Evolutionary conservation across 2,113 vertebrate genomes (phyloP).

Genomic region (Pica pica): DNA sequence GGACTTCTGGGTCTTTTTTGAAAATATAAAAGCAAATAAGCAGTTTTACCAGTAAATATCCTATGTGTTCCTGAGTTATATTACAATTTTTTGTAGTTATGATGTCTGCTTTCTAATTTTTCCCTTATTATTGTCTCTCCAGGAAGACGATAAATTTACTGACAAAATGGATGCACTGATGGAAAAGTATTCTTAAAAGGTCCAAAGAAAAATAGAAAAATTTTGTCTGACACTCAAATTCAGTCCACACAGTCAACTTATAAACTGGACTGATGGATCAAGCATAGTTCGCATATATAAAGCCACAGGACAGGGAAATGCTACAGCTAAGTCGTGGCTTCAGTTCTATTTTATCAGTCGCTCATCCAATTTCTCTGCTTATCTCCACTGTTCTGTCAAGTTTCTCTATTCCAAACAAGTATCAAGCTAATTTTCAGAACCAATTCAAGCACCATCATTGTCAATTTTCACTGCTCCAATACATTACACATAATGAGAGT

Average conservation of each 20-base stretch:
- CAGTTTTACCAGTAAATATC: background rate
- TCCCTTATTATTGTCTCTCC: background rate
- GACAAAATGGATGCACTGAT: background rate
- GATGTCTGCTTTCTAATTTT: background rate
- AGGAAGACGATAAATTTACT: background rate
- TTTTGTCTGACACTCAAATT: background rate
- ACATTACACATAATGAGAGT: accelerated
- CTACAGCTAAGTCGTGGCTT: background rate
- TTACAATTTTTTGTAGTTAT: background rate
- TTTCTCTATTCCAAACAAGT: background rate
- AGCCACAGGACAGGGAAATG: background rate
- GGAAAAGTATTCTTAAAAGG: background rate
- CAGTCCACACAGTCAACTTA: background rate
- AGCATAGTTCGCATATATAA: background rate
- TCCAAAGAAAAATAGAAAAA: background rate
- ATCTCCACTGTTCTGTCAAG: background rate
- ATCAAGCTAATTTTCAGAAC: background rate
- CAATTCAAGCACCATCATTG: background rate
- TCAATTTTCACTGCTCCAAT: background rate
- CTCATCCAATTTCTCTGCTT: background rate
- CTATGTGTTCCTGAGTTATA: background rate
- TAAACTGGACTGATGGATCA: background rate
- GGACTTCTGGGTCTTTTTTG: background rate
- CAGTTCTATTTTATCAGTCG: background rate
- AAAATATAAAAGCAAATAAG: background rate